Evolutionary conservation across 2,888 invertebrate genomes (phyloP).

Genomic region (Drosophila paracracens): DNA sequence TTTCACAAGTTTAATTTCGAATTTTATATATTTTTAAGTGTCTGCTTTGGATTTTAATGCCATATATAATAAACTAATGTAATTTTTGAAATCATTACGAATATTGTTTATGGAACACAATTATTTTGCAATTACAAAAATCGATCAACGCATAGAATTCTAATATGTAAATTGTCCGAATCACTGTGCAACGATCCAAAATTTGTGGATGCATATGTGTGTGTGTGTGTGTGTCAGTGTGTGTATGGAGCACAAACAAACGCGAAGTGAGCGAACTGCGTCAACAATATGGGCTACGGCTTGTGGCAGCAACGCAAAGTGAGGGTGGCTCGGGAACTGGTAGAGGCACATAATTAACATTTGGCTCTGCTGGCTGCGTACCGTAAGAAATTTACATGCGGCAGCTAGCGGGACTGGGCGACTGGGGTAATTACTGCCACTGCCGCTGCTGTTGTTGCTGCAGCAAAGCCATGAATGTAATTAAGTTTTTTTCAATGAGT

Average conservation of each 20-base stretch:
- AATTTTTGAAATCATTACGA: neutral
- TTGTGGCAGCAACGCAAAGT: conserved; percentile 40
- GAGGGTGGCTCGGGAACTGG: conserved; percentile 31
- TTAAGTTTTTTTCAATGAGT: conserved; percentile 63
- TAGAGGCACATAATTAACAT: conserved; percentile 72
- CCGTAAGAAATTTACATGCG: conserved; percentile 61
- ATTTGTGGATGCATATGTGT: conserved; percentile 21
- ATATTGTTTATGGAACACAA: neutral
- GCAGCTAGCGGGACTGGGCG: conserved; percentile 29
- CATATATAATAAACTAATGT: neutral
- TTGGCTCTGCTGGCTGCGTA: conserved; percentile 69
- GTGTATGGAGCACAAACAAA: conserved; percentile 53
- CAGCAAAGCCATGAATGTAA: conserved; percentile 49
- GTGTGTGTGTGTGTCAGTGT: conserved; percentile 1
- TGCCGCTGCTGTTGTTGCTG: conserved; percentile 18
- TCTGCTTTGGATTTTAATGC: neutral
- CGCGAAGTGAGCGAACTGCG: conserved; percentile 41
- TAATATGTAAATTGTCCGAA: conserved; percentile 1
- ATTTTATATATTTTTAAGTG: neutral
- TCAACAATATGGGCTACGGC: conserved; percentile 44
- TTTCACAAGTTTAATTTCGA: neutral
- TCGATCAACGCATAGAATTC: neutral
- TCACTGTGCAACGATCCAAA: conserved; percentile 45
- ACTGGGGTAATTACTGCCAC: conserved; percentile 45
- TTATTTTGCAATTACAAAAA: neutral